Conservation (phyloP, 2,797 vertebrate genomes). For the Sebastes glaucus region DNA sequence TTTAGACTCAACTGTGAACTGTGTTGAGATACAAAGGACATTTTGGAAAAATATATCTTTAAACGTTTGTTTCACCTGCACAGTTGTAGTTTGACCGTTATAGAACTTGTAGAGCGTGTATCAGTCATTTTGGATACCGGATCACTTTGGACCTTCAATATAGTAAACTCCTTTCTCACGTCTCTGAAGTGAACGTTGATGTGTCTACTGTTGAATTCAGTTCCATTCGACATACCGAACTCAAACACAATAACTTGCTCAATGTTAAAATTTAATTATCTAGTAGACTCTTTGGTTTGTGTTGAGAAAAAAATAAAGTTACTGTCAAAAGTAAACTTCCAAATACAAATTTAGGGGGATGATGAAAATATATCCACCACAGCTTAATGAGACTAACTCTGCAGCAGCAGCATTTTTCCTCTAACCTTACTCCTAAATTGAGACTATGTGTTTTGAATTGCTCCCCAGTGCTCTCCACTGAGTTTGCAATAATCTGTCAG, state of each 20-base stretch:
- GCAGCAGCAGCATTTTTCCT: not conserved
- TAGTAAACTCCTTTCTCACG: not conserved
- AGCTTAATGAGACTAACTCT: not conserved
- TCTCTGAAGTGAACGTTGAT: not conserved
- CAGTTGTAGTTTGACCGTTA: not conserved
- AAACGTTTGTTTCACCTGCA: not conserved
- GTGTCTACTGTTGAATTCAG: not conserved
- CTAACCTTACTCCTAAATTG: not conserved
- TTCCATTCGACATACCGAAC: not conserved
- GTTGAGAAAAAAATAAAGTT: not conserved
- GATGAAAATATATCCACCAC: not conserved
- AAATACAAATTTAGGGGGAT: not conserved
- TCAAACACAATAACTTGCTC: not conserved
- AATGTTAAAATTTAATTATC: not conserved
- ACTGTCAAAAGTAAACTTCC: not conserved
- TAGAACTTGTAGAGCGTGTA: not conserved
- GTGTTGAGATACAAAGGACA: not conserved
- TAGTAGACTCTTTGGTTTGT: not conserved
- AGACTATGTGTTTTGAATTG: not conserved
- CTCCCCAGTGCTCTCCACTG: not conserved
- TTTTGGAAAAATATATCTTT: not conserved
- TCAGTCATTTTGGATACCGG: not conserved
- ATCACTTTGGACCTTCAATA: not conserved
- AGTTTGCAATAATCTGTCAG: conserved; percentile 3
- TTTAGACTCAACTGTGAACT: not conserved